These are phyloP conservation scores for Tragelaphus strepsiceros DNA, from an alignment of 2,113 vertebrate genomes.

Conservation along the genomic window DNA sequence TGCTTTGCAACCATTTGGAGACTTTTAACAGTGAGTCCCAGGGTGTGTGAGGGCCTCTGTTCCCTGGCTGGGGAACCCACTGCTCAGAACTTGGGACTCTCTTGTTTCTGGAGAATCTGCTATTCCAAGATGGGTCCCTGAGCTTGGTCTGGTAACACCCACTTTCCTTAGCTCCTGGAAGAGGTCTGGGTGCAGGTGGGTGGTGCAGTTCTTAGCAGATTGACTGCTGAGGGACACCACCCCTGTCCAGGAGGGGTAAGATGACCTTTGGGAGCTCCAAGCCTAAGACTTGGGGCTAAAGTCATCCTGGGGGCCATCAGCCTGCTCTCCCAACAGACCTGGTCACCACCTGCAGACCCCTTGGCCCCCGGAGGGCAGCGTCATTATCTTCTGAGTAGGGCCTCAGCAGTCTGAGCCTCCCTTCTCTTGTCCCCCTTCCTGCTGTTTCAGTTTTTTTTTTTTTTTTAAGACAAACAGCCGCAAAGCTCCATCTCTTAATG, in stretches of 20 bases:
- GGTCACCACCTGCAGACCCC: neutral
- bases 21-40: neutral
- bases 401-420: neutral
- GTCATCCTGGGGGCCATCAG: neutral
- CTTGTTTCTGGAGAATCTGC: neutral
- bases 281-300: neutral
- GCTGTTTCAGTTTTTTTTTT: neutral
- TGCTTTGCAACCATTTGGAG: neutral
- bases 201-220: neutral
- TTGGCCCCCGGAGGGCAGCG: neutral
- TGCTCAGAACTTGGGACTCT: neutral
- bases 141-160: neutral
- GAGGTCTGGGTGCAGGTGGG: neutral
- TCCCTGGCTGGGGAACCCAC: neutral
- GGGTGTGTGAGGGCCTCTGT: neutral
- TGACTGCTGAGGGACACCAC: neutral
- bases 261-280: neutral
- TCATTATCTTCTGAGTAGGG: neutral
- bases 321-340: neutral
- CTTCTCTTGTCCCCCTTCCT: conserved; percentile 28
- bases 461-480: conserved; percentile 64
- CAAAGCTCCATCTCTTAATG: conserved; percentile 77
- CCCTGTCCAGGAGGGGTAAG: neutral
- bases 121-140: neutral
- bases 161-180: neutral